A percentile compares a stretch with the other conserved stretches of the same genome.
These are phyloP conservation scores for Neolamprologus modestus DNA, from an alignment of 2,113 vertebrate species.

Conservation along the genomic window DNA sequence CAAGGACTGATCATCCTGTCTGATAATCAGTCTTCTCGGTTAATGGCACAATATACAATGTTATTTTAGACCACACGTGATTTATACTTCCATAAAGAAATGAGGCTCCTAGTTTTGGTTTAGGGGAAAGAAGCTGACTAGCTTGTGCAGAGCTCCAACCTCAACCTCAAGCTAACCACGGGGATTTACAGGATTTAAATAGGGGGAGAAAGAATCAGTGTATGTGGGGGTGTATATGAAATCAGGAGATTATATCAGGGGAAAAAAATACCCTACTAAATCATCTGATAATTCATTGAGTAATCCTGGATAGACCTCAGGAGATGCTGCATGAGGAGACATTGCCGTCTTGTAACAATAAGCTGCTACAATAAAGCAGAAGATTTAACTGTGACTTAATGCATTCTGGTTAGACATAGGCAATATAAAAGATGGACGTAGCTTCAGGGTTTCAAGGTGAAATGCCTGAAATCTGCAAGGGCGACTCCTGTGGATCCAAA, in stretches of 20 bases:
- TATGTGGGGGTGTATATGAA: background rate
- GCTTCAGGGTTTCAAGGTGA: background rate
- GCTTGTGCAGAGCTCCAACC: background rate
- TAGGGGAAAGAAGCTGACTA: background rate
- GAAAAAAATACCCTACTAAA: fast-evolving
- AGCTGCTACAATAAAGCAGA: background rate
- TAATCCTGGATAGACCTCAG: background rate
- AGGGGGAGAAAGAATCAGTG: background rate
- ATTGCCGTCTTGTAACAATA: background rate
- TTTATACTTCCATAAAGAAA: background rate
- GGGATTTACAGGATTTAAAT: background rate
- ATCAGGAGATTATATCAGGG: background rate
- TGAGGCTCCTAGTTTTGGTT: background rate
- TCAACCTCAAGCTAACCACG: background rate
- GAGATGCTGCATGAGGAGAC: background rate
- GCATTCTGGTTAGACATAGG: background rate
- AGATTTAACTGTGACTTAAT: background rate
- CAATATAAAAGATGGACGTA: background rate
- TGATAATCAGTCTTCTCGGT: background rate
- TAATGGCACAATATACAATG: background rate
- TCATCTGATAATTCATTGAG: background rate
- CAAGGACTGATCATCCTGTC: background rate
- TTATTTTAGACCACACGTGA: background rate
- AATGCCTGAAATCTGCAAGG: background rate
- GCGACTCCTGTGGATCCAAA: background rate